phyloP scores from a whole-genome alignment of 2,113 vertebrate species.

The Psittacula cyanocephala region DNA sequence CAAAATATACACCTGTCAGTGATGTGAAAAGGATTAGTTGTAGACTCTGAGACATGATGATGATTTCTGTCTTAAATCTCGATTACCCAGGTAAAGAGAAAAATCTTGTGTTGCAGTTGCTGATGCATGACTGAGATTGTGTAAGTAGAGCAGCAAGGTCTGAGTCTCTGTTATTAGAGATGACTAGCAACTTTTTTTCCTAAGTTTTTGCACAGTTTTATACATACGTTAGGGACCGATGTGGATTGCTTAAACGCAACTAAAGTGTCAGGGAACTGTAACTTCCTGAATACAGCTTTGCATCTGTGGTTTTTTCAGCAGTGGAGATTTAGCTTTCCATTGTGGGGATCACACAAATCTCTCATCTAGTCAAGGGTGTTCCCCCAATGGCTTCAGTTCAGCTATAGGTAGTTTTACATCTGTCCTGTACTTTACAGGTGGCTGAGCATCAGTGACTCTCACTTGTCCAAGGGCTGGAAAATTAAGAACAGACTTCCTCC shows the following conservation, averaged over 20 bases:
- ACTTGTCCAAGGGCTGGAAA: background rate
- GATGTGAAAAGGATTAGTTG: background rate
- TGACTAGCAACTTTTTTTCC: background rate
- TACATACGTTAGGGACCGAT: background rate
- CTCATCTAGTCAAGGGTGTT: background rate
- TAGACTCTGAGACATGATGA: background rate
- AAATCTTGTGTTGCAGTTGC: background rate
- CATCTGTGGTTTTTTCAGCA: background rate
- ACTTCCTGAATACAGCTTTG: background rate
- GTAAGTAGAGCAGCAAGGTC: background rate
- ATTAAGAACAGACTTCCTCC: background rate
- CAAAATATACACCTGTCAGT: background rate
- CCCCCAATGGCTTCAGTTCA: background rate
- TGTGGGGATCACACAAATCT: background rate
- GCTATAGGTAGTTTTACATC: background rate
- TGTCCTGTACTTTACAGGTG: background rate
- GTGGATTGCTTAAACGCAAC: background rate
- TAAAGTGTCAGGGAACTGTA: background rate
- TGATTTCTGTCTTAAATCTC: background rate
- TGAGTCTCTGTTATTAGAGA: background rate
- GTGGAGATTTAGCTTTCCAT: background rate
- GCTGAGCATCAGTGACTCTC: background rate
- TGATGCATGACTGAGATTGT: background rate
- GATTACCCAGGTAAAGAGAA: background rate
- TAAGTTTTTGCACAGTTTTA: background rate